These are phyloP conservation scores for Rhopalosiphum padi DNA, from an alignment of 1,140 invertebrate species.

Conservation along the genomic window DNA sequence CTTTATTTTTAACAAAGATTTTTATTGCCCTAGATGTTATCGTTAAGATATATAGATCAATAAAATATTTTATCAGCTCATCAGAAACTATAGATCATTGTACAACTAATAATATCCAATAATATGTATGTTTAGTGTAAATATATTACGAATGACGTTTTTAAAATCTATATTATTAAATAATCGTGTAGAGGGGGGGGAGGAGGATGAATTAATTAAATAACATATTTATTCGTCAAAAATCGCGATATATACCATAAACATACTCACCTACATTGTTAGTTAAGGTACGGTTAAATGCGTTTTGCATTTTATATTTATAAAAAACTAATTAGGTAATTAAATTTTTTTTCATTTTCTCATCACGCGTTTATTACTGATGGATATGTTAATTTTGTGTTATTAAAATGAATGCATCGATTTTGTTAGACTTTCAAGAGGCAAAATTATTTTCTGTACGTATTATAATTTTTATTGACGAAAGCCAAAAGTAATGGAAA, in stretches of 20 bases:
- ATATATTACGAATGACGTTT: not conserved
- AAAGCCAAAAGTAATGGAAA: not conserved
- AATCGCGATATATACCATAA: too few species aligned
- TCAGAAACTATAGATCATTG: not conserved
- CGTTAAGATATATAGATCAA: not conserved
- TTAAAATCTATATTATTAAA: not conserved
- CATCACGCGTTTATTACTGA: not conserved
- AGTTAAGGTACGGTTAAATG: not conserved
- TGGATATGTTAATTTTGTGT: not conserved
- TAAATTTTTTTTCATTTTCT: not conserved
- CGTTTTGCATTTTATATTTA: not conserved
- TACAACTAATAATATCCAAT: not conserved
- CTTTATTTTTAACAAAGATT: conserved; percentile 42
- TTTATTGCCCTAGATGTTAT: conserved; percentile 13
- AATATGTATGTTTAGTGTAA: not conserved
- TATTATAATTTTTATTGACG: not conserved
- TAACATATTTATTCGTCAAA: not conserved
- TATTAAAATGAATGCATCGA: not conserved
- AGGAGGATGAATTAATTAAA: not conserved
- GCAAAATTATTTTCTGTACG: not conserved
- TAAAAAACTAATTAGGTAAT: not conserved
- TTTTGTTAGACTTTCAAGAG: not conserved
- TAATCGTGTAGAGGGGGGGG: not conserved
- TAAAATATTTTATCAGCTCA: not conserved
- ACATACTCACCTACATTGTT: not conserved